Evolutionary conservation across 2,113 vertebrate genomes (phyloP).

Genomic region (Eudyptes chrysolophus): DNA sequence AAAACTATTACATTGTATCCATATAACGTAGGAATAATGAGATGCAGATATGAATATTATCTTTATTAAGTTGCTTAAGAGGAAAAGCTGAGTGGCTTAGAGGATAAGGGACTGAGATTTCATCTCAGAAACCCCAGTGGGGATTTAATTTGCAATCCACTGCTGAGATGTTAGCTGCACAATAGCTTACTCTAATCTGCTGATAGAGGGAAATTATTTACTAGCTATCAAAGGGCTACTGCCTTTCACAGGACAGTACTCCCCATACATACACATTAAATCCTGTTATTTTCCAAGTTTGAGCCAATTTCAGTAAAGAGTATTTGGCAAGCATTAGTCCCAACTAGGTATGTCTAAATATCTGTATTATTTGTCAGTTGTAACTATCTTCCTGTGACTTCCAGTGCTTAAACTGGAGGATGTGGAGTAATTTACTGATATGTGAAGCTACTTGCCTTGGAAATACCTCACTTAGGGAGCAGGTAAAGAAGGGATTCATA

Average conservation of each 20-base stretch:
- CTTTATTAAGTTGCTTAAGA: slow-evolving; percentile 39
- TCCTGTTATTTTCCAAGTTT: not conserved
- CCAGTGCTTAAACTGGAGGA: not conserved
- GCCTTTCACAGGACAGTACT: not conserved
- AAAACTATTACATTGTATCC: not conserved
- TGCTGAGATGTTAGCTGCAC: not conserved
- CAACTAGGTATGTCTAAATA: not conserved
- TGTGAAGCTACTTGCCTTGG: not conserved
- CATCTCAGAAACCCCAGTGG: not conserved
- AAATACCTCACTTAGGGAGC: not conserved
- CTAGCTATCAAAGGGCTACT: slow-evolving; percentile 3
- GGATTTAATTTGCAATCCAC: slow-evolving; percentile 42
- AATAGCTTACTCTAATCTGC: not conserved
- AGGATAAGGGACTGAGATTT: slow-evolving; percentile 12
- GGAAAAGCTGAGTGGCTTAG: not conserved
- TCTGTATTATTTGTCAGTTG: not conserved
- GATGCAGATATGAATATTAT: slow-evolving; percentile 9
- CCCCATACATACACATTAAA: not conserved
- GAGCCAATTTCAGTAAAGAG: not conserved
- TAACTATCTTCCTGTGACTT: not conserved
- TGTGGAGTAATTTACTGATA: not conserved
- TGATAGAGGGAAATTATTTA: not conserved
- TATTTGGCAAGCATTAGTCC: not conserved
- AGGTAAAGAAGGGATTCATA: not conserved
- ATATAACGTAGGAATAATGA: not conserved